Evolutionary conservation across 2,888 invertebrate species (phyloP).

Genomic region (Megastigmus dorsalis): DNA sequence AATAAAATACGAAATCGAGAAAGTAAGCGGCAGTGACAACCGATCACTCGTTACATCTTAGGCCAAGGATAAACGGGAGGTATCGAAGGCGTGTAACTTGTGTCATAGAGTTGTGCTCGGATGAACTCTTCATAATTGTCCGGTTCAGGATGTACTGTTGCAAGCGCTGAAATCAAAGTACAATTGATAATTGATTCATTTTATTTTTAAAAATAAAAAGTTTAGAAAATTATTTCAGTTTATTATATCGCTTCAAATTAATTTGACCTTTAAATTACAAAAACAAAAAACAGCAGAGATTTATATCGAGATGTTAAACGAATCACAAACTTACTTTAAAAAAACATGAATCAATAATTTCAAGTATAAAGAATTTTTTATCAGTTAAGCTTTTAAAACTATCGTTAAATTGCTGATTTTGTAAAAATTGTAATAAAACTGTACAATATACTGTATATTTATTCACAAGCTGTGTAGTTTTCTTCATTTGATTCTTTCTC

Average conservation of each 20-base stretch:
- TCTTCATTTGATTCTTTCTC: too few species aligned
- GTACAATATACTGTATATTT: slow-evolving; percentile 15
- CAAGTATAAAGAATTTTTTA: too few species aligned
- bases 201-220: not conserved
- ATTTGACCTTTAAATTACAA: too few species aligned
- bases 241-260: too few species aligned
- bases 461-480: too few species aligned
- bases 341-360: too few species aligned
- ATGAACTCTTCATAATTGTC: slow-evolving; percentile 83
- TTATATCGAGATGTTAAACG: too few species aligned
- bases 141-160: slow-evolving; percentile 87
- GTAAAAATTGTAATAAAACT: slow-evolving; percentile 20
- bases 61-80: slow-evolving; percentile 82
- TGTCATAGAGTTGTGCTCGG: slow-evolving; percentile 88
- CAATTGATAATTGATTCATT: not conserved
- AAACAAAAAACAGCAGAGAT: too few species aligned
- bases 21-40: slow-evolving; percentile 8
- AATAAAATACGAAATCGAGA: slow-evolving; percentile 24
- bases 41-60: slow-evolving; percentile 66
- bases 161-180: slow-evolving; percentile 78
- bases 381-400: too few species aligned
- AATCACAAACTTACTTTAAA: too few species aligned
- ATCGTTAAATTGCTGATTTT: too few species aligned
- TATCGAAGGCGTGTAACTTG: slow-evolving; percentile 81
- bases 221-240: not conserved